Conservation (phyloP, 2,888 invertebrate genomes). For the Vesta saturnalis region DNA sequence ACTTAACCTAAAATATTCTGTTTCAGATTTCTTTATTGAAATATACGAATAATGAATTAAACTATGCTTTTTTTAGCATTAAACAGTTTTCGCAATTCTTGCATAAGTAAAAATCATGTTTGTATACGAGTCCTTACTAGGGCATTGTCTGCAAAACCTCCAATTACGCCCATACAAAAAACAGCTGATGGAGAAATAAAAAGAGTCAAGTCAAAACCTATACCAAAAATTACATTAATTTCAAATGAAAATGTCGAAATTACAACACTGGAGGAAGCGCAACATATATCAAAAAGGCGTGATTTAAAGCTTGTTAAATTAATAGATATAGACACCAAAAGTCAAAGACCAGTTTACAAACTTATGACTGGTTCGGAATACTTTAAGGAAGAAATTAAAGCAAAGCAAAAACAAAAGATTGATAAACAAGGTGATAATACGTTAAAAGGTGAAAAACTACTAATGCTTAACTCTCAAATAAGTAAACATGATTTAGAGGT, state of each 20-base stretch:
- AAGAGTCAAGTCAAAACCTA: constrained; percentile 53
- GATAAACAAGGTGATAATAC: constrained; percentile 56
- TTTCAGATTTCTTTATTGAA: not conserved
- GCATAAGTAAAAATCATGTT: constrained; percentile 18
- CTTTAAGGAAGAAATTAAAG: constrained; percentile 69
- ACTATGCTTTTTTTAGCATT: constrained; percentile 28
- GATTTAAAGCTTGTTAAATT: constrained; percentile 77
- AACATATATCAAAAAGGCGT: constrained; percentile 73
- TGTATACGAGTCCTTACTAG: too few relatives aligned
- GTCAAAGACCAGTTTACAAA: constrained; percentile 74
- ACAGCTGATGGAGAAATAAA: constrained; percentile 30
- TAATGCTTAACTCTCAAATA: constrained; percentile 71
- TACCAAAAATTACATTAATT: constrained; percentile 74
- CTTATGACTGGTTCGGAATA: constrained; percentile 74
- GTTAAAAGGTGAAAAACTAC: constrained; percentile 71
- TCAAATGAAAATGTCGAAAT: constrained; percentile 67
- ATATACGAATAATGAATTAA: not conserved
- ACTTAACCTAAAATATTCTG: constrained; percentile 4
- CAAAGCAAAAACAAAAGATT: constrained; percentile 64
- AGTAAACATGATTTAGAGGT: constrained; percentile 73
- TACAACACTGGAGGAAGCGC: constrained; percentile 74
- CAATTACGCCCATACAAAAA: constrained; percentile 20
- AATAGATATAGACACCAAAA: constrained; percentile 73
- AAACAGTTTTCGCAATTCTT: constrained; percentile 22
- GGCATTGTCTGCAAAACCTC: constrained; percentile 34